Percentiles rank a stretch among this genome's conserved stretches.
phyloP scores from a whole-genome alignment of 2,797 vertebrate genomes.

The Babyrousa celebensis region DNA sequence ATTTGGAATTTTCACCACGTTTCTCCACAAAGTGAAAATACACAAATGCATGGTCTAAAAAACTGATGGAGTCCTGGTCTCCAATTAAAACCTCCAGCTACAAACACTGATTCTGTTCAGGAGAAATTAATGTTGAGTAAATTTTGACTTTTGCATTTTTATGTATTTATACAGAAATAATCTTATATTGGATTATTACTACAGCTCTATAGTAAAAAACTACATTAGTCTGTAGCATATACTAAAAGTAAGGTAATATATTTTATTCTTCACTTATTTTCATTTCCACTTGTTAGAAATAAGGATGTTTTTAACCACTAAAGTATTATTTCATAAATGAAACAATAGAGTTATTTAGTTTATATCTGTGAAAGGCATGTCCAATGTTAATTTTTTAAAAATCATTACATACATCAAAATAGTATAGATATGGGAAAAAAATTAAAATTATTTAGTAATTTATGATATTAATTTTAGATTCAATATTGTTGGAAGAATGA shows the following conservation, averaged over 20 bases:
- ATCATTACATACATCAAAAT: not conserved
- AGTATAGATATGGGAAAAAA: not conserved
- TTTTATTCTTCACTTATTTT: not conserved
- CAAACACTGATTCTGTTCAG: not conserved
- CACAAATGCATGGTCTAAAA: not conserved
- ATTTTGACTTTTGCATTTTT: constrained; percentile 42
- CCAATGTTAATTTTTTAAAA: not conserved
- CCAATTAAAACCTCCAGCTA: constrained; percentile 55
- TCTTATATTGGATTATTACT: not conserved
- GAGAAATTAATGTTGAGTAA: constrained; percentile 41
- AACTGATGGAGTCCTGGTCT: not conserved
- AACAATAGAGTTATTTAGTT: constrained; percentile 29
- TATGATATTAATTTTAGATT: constrained; percentile 43
- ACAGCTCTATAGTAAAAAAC: not conserved
- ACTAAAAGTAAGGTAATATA: not conserved
- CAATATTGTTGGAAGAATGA: constrained; percentile 51
- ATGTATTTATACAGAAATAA: constrained; percentile 7
- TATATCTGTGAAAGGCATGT: not conserved
- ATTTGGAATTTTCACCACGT: constrained; percentile 11
- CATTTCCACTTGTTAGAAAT: not conserved
- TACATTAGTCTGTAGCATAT: not conserved
- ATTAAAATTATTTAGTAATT: constrained; percentile 38
- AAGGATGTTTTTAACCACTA: not conserved
- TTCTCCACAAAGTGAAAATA: constrained; percentile 54
- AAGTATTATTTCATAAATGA: not conserved